These are phyloP conservation scores for Lasius fuliginosus DNA, from an alignment of 2,888 invertebrate species.

Conservation along the genomic window DNA sequence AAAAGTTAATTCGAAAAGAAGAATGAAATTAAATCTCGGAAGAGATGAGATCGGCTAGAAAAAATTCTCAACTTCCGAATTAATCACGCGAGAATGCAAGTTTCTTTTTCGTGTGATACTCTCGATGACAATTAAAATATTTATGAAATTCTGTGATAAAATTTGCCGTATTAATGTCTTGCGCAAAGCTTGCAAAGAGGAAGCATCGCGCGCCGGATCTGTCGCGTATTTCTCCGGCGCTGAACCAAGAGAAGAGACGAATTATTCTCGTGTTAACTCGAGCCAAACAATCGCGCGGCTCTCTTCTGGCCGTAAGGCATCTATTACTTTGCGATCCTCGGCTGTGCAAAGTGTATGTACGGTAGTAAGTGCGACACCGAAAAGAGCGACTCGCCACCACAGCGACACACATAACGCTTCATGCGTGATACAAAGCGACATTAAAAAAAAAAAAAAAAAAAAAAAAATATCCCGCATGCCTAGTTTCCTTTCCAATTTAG, in stretches of 20 bases:
- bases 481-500: neutral
- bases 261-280: conserved; percentile 47
- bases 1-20: neutral
- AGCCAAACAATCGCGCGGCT: conserved; percentile 33
- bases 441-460: conserved; percentile 28
- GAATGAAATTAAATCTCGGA: conserved; percentile 1
- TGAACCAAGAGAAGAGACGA: conserved; percentile 18
- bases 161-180: conserved; percentile 21
- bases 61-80: conserved; percentile 4
- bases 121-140: conserved; percentile 1
- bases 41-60: neutral
- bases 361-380: conserved; percentile 19
- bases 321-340: conserved; percentile 37
- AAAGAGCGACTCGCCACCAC: neutral
- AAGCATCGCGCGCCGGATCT: neutral
- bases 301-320: conserved; percentile 29
- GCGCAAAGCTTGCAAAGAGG: conserved; percentile 9
- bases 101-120: neutral
- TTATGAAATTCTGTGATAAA: neutral
- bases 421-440: conserved; percentile 23
- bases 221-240: neutral
- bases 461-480: conserved; percentile 10
- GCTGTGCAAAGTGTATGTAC: conserved; percentile 11
- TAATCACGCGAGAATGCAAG: neutral
- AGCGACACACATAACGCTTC: conserved; percentile 10